Conservation (phyloP, 2,797 vertebrate species). For the Pachyuromys duprasi region DNA sequence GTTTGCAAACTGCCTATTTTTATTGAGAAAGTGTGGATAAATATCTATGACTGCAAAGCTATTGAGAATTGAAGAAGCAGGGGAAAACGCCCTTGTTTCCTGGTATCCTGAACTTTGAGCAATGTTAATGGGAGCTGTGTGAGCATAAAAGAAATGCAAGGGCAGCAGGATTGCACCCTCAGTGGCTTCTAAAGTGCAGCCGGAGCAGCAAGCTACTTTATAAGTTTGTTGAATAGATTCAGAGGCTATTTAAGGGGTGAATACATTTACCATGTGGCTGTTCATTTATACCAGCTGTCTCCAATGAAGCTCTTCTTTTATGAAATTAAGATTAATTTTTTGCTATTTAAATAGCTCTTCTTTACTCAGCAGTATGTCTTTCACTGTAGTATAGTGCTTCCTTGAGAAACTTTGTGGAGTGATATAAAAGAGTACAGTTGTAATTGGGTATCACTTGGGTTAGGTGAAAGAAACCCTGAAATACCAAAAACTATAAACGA, state of each 20-base stretch:
- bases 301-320: neutral
- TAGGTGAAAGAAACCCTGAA: neutral
- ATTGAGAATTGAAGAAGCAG: conserved; percentile 55
- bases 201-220: conserved; percentile 31
- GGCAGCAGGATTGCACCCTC: conserved; percentile 59
- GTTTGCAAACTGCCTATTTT: conserved; percentile 18
- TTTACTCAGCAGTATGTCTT: neutral
- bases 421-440: neutral
- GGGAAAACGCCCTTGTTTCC: conserved; percentile 26
- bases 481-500: neutral
- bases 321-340: neutral
- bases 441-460: neutral
- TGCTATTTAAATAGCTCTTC: neutral
- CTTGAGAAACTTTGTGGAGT: neutral
- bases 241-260: conserved; percentile 68
- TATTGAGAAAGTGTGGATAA: conserved; percentile 52
- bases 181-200: conserved; percentile 54
- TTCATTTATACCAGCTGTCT: conserved; percentile 57
- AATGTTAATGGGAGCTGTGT: conserved; percentile 61
- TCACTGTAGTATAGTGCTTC: neutral
- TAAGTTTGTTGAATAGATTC: conserved; percentile 37
- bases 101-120: conserved; percentile 69
- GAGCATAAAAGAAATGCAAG: conserved; percentile 68
- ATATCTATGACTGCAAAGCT: conserved; percentile 59
- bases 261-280: conserved; percentile 45